Evolutionary conservation across 1,140 invertebrate genomes (phyloP), one percentile per base, ranked within the genome.

Genomic region (Agrypnia vestita): DNA sequence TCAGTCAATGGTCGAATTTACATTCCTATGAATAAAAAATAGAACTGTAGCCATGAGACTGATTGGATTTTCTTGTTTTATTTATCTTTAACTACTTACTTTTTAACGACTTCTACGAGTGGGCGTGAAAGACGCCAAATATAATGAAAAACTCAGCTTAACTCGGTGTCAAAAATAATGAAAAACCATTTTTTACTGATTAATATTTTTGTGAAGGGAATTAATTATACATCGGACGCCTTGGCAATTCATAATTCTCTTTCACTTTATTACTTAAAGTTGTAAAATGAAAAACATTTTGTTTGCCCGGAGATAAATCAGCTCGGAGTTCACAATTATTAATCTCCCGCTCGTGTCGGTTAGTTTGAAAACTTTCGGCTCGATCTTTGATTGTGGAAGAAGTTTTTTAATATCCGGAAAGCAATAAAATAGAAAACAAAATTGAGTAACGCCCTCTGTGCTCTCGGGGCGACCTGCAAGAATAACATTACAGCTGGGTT

Each of bases 151-250:
- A n/a, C n/a, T n/a, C n/a, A n/a, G n/a, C n/a, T n/a, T n/a, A 46
- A 21, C 21, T 46, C 53, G 71, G 21, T 51, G 11, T 35, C 73
- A 59, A 49, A 67, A 64, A 47, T 47, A 62, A 69, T 71, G 67
- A 49, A 78, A 77, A 78, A 69, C 47, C 76, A 61, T 78, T 78
- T 46, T 69, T 69, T 51, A 67, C 46, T 67, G 35, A 49, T 78
- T 44, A 47, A 71, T 61, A 51, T 56, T 69, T 72, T 49, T 17
- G 47, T 3, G 51, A 25, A 72, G 51, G 47, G 12, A 72, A 72
- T 51, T 44, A 49, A 51, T 72, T 49, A 51, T 51, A 72, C 47
- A 51, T 51, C 17, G 46, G 51, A 15, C 69, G 15, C 47, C 17
- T 72, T 72, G 35, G 46, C 47, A 51, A 51, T 72, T 49, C 46